phyloP scores from a whole-genome alignment of 2,888 invertebrate genomes.

The Philereme transversata region DNA sequence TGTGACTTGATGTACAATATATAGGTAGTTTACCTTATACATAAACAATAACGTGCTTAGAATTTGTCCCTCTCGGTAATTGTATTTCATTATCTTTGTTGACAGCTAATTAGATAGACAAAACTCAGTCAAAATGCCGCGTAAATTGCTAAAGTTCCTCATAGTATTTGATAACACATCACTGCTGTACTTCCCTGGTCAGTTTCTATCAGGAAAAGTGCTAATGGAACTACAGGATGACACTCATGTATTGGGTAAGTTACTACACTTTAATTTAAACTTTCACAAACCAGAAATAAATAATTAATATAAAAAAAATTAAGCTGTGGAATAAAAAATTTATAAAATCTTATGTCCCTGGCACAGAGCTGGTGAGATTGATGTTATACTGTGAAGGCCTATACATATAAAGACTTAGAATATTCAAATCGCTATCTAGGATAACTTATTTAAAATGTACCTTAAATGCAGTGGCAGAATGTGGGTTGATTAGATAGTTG shows the following conservation, averaged over 20 bases:
- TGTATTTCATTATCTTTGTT: slow-evolving; percentile 14
- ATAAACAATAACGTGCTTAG: slow-evolving; percentile 33
- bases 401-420: too few species aligned
- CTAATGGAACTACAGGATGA: slow-evolving; percentile 96
- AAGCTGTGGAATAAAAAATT: background rate
- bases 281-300: too few species aligned
- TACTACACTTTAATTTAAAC: slow-evolving; percentile 15
- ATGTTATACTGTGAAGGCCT: too few species aligned
- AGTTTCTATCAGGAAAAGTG: slow-evolving; percentile 95
- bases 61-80: slow-evolving; percentile 18
- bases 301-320: too few species aligned
- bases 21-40: slow-evolving; percentile 22
- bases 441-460: too few species aligned
- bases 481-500: too few species aligned
- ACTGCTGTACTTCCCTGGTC: slow-evolving; percentile 95
- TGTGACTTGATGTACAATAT: background rate
- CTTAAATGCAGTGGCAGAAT: too few species aligned
- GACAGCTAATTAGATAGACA: slow-evolving; percentile 1
- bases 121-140: slow-evolving; percentile 85
- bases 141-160: slow-evolving; percentile 95
- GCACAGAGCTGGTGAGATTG: too few species aligned
- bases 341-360: background rate
- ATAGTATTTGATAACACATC: slow-evolving; percentile 97
- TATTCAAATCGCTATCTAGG: too few species aligned
- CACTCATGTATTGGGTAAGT: slow-evolving; percentile 93